Percentiles rank a stretch among this genome's conserved stretches.
Conservation (phyloP, 2,888 invertebrate species). For the Lissocephala sabroskyi region DNA sequence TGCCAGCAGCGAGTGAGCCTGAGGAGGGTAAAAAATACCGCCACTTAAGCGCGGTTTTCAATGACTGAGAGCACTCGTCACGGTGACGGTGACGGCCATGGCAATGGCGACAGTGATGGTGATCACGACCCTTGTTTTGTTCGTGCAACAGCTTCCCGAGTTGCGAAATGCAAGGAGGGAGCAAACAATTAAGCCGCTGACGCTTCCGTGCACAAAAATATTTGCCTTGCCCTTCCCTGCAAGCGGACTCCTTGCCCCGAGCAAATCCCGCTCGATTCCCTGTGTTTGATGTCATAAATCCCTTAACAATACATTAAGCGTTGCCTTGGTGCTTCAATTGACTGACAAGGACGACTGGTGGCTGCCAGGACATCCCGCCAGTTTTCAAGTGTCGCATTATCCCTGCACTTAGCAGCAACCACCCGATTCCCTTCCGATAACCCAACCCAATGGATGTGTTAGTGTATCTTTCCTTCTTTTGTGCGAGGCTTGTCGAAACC, state of each 20-base stretch:
- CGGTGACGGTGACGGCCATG: conserved; percentile 30
- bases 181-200: conserved; percentile 51
- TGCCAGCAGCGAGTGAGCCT: conserved; percentile 20
- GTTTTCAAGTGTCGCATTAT: conserved; percentile 51
- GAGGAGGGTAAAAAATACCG: conserved; percentile 13
- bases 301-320: conserved; percentile 43
- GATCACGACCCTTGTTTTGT: not conserved
- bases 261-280: not conserved
- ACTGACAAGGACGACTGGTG: conserved; percentile 19
- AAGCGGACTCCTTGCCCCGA: too few species aligned
- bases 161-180: conserved; percentile 49
- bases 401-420: conserved; percentile 36
- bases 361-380: conserved; percentile 1
- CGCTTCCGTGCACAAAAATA: conserved; percentile 45
- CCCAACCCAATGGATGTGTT: conserved; percentile 25
- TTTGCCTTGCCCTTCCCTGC: conserved; percentile 31
- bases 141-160: too few species aligned
- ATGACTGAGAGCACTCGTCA: too few species aligned
- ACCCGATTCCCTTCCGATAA: conserved; percentile 10
- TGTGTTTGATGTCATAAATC: conserved; percentile 58
- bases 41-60: conserved; percentile 52
- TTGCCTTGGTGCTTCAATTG: conserved; percentile 39
- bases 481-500: too few species aligned
- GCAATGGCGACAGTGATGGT: not conserved
- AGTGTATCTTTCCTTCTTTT: too few species aligned